These are phyloP conservation scores for Caerostris extrusa DNA, from an alignment of 1,140 invertebrate genomes.

Conservation along the genomic window DNA sequence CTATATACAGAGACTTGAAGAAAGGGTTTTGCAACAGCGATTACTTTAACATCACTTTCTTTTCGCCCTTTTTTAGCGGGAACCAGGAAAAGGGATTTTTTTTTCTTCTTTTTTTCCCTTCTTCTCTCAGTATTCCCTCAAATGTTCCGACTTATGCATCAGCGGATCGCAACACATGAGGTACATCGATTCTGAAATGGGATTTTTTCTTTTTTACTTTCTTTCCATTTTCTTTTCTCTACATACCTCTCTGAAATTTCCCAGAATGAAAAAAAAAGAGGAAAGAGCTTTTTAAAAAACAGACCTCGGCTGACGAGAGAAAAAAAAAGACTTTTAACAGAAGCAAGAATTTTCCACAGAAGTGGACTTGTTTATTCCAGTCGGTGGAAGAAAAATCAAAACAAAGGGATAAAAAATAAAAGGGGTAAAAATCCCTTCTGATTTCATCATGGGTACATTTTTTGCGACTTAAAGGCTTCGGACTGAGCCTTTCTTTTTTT, in stretches of 20 bases:
- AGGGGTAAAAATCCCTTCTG: neutral
- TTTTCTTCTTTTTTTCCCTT: neutral
- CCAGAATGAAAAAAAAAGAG: neutral
- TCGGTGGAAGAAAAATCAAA: neutral
- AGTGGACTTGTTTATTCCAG: conserved; percentile 60
- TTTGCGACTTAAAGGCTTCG: neutral
- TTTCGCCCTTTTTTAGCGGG: neutral
- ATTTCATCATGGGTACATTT: conserved; percentile 39
- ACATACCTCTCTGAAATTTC: neutral
- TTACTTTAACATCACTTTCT: neutral
- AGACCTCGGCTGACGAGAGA: neutral
- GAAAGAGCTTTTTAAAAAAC: conserved; percentile 63
- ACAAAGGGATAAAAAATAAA: neutral
- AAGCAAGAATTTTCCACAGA: conserved; percentile 40
- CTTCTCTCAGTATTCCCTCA: neutral
- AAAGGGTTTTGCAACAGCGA: neutral
- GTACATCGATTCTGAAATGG: neutral
- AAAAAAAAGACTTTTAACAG: neutral
- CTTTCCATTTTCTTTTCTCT: neutral
- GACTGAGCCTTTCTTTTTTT: neutral
- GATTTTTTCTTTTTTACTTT: neutral
- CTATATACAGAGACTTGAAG: neutral
- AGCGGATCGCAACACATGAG: neutral
- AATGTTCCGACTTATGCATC: conserved; percentile 33
- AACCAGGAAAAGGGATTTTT: neutral